A percentile compares a stretch with the other conserved stretches of the same genome.
phyloP scores from a whole-genome alignment of 2,797 vertebrate genomes.

The Gambelia wislizenii region DNA sequence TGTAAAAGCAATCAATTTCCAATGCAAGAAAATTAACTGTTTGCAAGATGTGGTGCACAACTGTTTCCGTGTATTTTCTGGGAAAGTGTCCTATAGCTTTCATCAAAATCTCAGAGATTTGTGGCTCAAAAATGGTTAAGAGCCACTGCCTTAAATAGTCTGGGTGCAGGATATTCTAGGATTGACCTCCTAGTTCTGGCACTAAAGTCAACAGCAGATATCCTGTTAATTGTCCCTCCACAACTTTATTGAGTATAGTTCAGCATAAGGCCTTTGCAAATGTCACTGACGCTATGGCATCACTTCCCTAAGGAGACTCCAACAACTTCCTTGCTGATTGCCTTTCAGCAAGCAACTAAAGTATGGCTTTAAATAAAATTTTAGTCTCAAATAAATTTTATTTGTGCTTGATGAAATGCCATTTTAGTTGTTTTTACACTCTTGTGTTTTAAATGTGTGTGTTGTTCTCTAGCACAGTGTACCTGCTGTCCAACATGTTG shows the following conservation, averaged over 20 bases:
- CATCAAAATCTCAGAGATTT: too few species aligned
- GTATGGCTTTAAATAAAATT: background rate
- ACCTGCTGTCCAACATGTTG: background rate
- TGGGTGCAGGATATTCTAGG: background rate
- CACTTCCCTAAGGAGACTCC: background rate
- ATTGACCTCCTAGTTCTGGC: background rate
- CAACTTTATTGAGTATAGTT: background rate
- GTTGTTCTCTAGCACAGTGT: background rate
- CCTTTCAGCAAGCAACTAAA: background rate
- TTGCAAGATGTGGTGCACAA: too few species aligned
- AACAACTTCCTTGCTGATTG: background rate
- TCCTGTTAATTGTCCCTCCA: background rate
- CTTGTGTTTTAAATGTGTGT: too few species aligned
- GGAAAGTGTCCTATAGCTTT: too few species aligned
- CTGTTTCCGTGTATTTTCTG: too few species aligned
- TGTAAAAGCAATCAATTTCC: too few species aligned
- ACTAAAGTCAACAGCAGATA: too few species aligned
- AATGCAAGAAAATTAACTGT: too few species aligned
- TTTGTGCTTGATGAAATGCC: background rate
- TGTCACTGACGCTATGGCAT: background rate
- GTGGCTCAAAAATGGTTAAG: too few species aligned
- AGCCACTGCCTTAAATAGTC: background rate
- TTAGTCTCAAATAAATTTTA: background rate
- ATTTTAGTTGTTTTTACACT: background rate
- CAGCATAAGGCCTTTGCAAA: background rate